These are phyloP conservation scores for Zapornia atra DNA, from an alignment of 2,113 vertebrate species.

Conservation along the genomic window DNA sequence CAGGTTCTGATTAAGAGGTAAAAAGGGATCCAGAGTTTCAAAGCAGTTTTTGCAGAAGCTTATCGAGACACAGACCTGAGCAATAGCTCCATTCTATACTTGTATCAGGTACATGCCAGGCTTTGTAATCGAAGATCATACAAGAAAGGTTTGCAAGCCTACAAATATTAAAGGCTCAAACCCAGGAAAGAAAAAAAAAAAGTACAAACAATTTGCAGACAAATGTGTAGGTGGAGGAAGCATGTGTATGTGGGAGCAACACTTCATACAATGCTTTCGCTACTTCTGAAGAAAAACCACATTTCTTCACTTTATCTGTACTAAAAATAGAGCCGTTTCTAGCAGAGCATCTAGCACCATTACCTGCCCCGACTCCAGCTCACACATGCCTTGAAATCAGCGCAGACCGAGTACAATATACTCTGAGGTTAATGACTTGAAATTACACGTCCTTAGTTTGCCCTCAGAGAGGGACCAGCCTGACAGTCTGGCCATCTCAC, in stretches of 20 bases:
- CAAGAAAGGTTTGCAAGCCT: background rate
- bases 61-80: background rate
- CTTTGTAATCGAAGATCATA: background rate
- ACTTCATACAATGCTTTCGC: background rate
- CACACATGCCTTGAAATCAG: background rate
- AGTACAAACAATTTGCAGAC: slow-evolving; percentile 5
- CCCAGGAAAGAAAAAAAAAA: background rate
- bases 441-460: background rate
- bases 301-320: slow-evolving; percentile 11
- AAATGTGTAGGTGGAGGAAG: slow-evolving; percentile 21
- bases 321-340: background rate
- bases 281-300: slow-evolving; percentile 57
- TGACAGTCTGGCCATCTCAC: background rate
- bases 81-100: background rate
- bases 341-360: background rate
- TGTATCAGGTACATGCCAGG: rapidly evolving
- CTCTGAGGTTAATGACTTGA: background rate
- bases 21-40: background rate
- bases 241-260: background rate
- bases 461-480: background rate
- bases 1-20: background rate
- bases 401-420: background rate
- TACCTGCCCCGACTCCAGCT: background rate
- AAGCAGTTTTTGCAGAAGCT: background rate
- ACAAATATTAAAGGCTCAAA: background rate